phyloP scores from a whole-genome alignment of 2,113 vertebrate species.

The Nansenia antarctica region DNA sequence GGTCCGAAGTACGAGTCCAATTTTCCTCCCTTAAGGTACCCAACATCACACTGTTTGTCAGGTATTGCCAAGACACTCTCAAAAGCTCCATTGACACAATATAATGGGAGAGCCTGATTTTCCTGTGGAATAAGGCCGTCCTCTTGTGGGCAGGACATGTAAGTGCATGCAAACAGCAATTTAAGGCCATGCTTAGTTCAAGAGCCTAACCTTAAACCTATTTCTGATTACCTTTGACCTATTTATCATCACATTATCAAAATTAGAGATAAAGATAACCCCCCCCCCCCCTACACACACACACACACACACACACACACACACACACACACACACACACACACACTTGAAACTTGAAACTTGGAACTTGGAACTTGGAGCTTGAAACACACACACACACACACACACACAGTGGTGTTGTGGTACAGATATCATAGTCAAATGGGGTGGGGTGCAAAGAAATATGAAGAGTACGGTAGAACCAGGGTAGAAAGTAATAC shows the following conservation, averaged over 20 bases:
- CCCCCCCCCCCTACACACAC: not conserved
- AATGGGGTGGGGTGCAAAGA: too few species aligned
- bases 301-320: constrained; percentile 14
- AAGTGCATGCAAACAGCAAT: too few species aligned
- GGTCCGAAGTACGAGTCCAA: constrained; percentile 38
- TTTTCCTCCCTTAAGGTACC: constrained; percentile 55
- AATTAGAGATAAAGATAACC: too few species aligned
- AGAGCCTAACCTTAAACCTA: constrained; percentile 13
- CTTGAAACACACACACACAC: too few species aligned
- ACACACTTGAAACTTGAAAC: not conserved
- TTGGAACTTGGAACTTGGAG: too few species aligned
- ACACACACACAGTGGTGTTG: too few species aligned
- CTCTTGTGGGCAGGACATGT: constrained; percentile 51
- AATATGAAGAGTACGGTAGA: too few species aligned
- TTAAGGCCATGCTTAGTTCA: constrained; percentile 23
- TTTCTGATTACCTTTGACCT: not conserved
- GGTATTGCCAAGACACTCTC: constrained; percentile 44
- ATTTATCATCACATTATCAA: too few species aligned
- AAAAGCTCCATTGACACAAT: constrained; percentile 36
- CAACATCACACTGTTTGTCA: constrained; percentile 45
- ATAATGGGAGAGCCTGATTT: not conserved
- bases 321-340: not conserved
- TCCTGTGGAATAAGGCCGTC: constrained; percentile 52
- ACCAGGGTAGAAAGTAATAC: too few species aligned
- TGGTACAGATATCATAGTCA: too few species aligned